Evolutionary conservation across 2,113 vertebrate genomes (phyloP).

Genomic region (Otus sunia): DNA sequence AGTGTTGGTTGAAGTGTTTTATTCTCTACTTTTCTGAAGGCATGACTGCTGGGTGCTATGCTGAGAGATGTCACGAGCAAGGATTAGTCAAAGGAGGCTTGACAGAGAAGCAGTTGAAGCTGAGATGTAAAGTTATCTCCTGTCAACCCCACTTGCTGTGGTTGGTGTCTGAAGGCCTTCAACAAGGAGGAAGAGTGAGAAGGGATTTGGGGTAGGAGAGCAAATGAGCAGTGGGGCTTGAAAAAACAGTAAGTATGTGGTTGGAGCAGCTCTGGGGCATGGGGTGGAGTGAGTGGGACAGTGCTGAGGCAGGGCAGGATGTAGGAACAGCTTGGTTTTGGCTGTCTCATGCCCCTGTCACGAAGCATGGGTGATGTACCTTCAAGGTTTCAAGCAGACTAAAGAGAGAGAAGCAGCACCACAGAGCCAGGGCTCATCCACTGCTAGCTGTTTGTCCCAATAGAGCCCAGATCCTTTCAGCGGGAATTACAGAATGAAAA

Average conservation of each 20-base stretch:
- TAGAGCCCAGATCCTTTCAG: not conserved
- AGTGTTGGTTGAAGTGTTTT: not conserved
- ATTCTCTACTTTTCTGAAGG: not conserved
- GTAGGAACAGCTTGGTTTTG: not conserved
- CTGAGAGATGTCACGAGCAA: not conserved
- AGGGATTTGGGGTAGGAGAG: not conserved
- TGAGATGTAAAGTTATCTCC: not conserved
- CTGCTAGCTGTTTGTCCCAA: not conserved
- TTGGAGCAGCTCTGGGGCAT: not conserved
- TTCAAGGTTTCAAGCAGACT: not conserved
- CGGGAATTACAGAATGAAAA: not conserved
- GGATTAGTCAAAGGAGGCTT: not conserved
- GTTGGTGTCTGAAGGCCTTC: not conserved
- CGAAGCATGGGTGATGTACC: not conserved
- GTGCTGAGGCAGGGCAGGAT: not conserved
- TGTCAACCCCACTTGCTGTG: not conserved
- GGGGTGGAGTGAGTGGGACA: not conserved
- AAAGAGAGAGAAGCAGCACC: not conserved
- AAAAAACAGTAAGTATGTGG: not conserved
- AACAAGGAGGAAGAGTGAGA: not conserved
- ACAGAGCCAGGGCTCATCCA: not conserved
- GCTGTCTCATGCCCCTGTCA: not conserved
- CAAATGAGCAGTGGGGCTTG: not conserved
- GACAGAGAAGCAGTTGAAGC: not conserved
- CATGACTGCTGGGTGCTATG: not conserved